A percentile compares a stretch with the other conserved stretches of the same genome.
phyloP scores from a whole-genome alignment of 92 coral and sea anemone genomes.

The Actinostola sp. region DNA sequence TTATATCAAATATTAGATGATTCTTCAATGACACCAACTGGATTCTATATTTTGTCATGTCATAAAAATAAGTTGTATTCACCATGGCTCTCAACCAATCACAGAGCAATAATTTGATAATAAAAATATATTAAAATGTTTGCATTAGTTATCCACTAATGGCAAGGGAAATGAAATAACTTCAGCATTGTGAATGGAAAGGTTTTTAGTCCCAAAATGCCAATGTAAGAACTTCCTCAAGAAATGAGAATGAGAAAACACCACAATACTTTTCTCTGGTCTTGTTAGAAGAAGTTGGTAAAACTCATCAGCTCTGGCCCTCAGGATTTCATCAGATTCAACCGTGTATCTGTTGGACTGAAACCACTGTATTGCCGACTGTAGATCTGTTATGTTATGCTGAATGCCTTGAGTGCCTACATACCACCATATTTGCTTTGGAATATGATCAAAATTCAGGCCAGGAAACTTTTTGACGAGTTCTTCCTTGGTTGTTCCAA shows the following conservation, averaged over 20 bases:
- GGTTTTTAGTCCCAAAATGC: constrained; percentile 35
- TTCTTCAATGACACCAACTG: too few relatives aligned
- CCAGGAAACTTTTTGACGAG: constrained; percentile 38
- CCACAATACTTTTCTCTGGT: constrained; percentile 50
- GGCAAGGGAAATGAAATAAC: constrained; percentile 24
- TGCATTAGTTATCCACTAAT: not conserved
- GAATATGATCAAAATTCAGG: constrained; percentile 43
- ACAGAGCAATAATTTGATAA: too few relatives aligned
- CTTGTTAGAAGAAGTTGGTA: constrained; percentile 40
- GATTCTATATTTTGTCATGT: too few relatives aligned
- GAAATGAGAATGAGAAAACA: constrained; percentile 63
- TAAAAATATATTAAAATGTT: too few relatives aligned
- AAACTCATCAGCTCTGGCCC: constrained; percentile 45
- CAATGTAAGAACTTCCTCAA: constrained; percentile 51
- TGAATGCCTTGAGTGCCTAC: constrained; percentile 17
- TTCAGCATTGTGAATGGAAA: constrained; percentile 24
- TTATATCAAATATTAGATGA: too few relatives aligned
- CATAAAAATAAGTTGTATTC: too few relatives aligned
- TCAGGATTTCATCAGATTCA: constrained; percentile 41
- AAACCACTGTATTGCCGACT: constrained; percentile 4
- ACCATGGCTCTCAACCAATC: too few relatives aligned
- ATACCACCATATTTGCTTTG: constrained; percentile 55
- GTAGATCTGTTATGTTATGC: constrained; percentile 11
- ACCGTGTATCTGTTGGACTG: constrained; percentile 4
- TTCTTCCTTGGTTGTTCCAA: constrained; percentile 37